phyloP scores from a whole-genome alignment of 2,888 invertebrate species.

The Neocrepidodera transversa region DNA sequence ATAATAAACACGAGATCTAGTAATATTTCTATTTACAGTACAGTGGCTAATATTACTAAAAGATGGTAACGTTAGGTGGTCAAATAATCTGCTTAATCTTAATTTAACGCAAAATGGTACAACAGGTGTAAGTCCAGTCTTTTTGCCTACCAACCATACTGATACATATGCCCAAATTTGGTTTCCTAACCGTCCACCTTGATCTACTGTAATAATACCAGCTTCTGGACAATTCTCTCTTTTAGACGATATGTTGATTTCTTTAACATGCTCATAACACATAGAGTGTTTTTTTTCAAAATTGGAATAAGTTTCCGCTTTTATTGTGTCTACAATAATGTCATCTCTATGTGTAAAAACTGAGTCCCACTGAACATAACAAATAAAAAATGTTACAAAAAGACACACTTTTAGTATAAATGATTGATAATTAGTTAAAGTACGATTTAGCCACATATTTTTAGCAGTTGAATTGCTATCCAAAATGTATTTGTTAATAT shows the following conservation, averaged over 20 bases:
- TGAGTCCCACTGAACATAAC: too few species aligned
- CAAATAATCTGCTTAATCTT: constrained; percentile 65
- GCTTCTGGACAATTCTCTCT: constrained; percentile 58
- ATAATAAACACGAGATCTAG: constrained; percentile 63
- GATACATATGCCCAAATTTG: constrained; percentile 65
- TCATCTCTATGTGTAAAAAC: too few species aligned
- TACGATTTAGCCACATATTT: too few species aligned
- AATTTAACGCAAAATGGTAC: constrained; percentile 62
- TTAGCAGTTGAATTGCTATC: too few species aligned
- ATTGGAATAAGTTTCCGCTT: constrained; percentile 60
- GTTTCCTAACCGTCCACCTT: constrained; percentile 57
- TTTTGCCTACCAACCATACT: constrained; percentile 61
- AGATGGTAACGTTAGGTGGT: constrained; percentile 64
- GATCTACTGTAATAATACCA: constrained; percentile 62
- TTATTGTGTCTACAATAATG: too few species aligned
- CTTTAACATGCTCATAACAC: constrained; percentile 62
- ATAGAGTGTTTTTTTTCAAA: constrained; percentile 62
- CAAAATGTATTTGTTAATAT: too few species aligned
- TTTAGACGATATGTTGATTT: constrained; percentile 52
- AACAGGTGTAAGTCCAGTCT: constrained; percentile 62
- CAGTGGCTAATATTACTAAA: constrained; percentile 66
- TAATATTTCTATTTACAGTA: constrained; percentile 55
- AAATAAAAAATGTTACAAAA: too few species aligned
- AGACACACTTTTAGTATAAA: too few species aligned
- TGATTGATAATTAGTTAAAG: too few species aligned